Evolutionary conservation across 2,797 vertebrate species (phyloP).

Genomic region (Basileuterus tristriatus): DNA sequence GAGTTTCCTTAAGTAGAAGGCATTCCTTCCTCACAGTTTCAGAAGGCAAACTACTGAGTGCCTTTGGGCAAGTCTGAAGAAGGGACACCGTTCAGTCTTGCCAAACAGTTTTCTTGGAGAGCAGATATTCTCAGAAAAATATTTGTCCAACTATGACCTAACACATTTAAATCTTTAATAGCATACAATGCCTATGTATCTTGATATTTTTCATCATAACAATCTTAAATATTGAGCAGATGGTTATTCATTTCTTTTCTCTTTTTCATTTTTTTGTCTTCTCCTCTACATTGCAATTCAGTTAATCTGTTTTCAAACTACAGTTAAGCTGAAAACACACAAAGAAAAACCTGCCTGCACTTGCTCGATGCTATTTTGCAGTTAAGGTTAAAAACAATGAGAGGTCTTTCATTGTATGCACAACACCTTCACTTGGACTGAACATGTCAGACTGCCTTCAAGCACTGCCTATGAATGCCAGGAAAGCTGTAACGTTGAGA

Average conservation of each 20-base stretch:
- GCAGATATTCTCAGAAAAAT: neutral
- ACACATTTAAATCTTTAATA: neutral
- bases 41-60: neutral
- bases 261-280: neutral
- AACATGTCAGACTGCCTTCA: slow-evolving; percentile 45
- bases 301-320: neutral
- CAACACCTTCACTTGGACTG: slow-evolving; percentile 23
- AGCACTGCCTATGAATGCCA: slow-evolving; percentile 36
- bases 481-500: neutral
- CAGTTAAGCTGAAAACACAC: slow-evolving; percentile 36
- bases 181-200: neutral
- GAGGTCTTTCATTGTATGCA: slow-evolving; percentile 33
- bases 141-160: neutral
- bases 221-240: neutral
- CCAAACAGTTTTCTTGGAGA: neutral
- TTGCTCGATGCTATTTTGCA: neutral
- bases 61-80: neutral
- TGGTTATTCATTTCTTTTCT: neutral
- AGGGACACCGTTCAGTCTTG: neutral
- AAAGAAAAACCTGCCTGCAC: slow-evolving; percentile 35
- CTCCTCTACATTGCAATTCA: neutral
- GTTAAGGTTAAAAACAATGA: slow-evolving; percentile 46
- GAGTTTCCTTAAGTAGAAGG: neutral
- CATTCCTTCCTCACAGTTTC: neutral
- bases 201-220: neutral